A percentile compares a stretch with the other conserved stretches of the same genome.
Evolutionary conservation across 2,113 vertebrate genomes (phyloP).

Genomic region (Quiscalus mexicanus): DNA sequence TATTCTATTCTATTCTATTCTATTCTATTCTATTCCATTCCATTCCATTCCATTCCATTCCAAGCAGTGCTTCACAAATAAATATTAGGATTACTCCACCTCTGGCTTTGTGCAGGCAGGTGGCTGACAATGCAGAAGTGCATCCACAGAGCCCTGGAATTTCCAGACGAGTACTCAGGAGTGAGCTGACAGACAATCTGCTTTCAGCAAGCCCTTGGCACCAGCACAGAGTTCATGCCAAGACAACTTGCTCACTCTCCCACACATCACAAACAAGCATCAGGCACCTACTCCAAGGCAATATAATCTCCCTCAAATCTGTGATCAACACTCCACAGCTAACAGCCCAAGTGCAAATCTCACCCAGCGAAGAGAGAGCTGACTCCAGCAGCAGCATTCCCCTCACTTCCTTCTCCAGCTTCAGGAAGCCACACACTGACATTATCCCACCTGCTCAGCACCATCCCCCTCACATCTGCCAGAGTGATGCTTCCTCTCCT

Average conservation of each 20-base stretch:
- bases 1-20: background rate
- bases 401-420: constrained; percentile 6
- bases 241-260: constrained; percentile 28
- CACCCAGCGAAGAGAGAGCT: background rate
- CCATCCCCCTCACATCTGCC: constrained; percentile 21
- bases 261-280: constrained; percentile 31
- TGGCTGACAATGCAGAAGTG: background rate
- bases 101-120: background rate
- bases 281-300: constrained; percentile 17
- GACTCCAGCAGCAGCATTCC: background rate
- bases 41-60: background rate
- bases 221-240: constrained; percentile 12
- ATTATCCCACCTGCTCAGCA: constrained; percentile 11
- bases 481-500: background rate
- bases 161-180: constrained; percentile 15
- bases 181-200: constrained; percentile 16
- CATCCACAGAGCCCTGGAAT: background rate
- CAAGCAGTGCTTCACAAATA: background rate
- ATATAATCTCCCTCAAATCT: constrained; percentile 38
- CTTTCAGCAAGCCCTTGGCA: constrained; percentile 47
- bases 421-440: background rate
- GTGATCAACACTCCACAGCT: constrained; percentile 21
- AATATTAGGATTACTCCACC: background rate
- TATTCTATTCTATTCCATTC: background rate
- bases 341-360: background rate